A percentile compares a stretch with the other conserved stretches of the same genome.
Evolutionary conservation across 2,888 invertebrate genomes (phyloP).

Genomic region (Yponomeuta malinellus): DNA sequence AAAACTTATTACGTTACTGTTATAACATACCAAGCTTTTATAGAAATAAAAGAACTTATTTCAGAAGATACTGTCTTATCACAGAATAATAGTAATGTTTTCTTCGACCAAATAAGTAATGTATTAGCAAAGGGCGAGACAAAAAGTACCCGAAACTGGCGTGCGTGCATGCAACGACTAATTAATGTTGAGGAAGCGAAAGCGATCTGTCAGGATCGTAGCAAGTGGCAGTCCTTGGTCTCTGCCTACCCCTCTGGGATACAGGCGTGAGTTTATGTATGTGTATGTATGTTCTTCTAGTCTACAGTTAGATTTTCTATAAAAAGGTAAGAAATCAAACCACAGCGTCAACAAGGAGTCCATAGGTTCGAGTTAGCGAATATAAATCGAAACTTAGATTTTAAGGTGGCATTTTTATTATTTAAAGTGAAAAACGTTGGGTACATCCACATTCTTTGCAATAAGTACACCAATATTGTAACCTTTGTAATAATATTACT

Average conservation of each 20-base stretch:
- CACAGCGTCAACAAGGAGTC: constrained; percentile 27
- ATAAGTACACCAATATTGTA: background rate
- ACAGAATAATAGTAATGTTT: background rate
- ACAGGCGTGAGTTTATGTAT: background rate
- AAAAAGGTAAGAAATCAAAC: constrained; percentile 5
- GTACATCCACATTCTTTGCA: background rate
- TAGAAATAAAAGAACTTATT: background rate
- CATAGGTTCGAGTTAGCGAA: constrained; percentile 28
- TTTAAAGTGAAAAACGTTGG: background rate
- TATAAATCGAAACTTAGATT: constrained; percentile 20
- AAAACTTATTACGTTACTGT: background rate
- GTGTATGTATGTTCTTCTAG: background rate
- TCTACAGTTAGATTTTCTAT: background rate
- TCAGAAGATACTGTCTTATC: background rate
- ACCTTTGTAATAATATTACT: background rate
- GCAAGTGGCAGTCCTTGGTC: too few species aligned
- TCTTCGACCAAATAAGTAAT: too few species aligned
- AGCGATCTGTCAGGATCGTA: too few species aligned
- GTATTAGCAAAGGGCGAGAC: too few species aligned
- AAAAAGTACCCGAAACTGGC: too few species aligned
- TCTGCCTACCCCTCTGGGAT: too few species aligned
- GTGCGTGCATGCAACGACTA: too few species aligned
- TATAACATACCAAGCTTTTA: background rate
- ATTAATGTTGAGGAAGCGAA: too few species aligned
- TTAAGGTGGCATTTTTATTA: constrained; percentile 12